Base-by-base conservation (phyloP, 2,113 vertebrate species). In the Sorex fumeus region DNA sequence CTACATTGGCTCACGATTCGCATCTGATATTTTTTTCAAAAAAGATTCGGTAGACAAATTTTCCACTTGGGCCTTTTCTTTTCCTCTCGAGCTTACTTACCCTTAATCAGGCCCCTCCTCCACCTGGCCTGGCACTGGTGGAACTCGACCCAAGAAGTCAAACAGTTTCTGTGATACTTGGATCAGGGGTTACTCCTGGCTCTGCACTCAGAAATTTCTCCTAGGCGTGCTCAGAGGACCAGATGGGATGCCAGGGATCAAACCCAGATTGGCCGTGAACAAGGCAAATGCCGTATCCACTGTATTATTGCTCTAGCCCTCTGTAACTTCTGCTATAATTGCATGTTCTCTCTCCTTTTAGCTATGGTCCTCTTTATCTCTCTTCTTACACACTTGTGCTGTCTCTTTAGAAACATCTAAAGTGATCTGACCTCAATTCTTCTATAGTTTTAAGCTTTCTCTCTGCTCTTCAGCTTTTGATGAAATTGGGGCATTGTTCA, bases 11-110 rank as follows among this genome's bases (percentile, higher is more conserved):
- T 92, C 81, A 50, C 19, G 30, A 13, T 50, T 80, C n/a, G 60
- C 21, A 18, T 19, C 30, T 74, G 57, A 28, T 93, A 40, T 34
- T 18, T 36, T 92, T 92, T 87, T 36, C 34, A 66, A 67, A 57
- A 45, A 12, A 84, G 10, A 64, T 30, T 40, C 50, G 43, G 23
- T 34, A 81, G 34, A 23, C 43, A 21, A 28, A 34, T 15, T n/a
- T 40, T 27, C 32, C 8, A 27, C 62, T n/a, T 32, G 43, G 81
- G 19, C 23, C 12, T 90, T 77, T 81, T 57, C 40, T 8, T 50
- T 34, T 66, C 40, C 19, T 36, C 28, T 53, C 6, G 3, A 15
- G 57, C 53, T 32, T n/a, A 60, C 25, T 19, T 28, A 45, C 11
- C 43, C 62, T 2, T 18, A 16, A 8, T 6, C 2, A 40, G 71